phyloP scores from a whole-genome alignment of 2,888 invertebrate genomes.

The Desoria tigrina region DNA sequence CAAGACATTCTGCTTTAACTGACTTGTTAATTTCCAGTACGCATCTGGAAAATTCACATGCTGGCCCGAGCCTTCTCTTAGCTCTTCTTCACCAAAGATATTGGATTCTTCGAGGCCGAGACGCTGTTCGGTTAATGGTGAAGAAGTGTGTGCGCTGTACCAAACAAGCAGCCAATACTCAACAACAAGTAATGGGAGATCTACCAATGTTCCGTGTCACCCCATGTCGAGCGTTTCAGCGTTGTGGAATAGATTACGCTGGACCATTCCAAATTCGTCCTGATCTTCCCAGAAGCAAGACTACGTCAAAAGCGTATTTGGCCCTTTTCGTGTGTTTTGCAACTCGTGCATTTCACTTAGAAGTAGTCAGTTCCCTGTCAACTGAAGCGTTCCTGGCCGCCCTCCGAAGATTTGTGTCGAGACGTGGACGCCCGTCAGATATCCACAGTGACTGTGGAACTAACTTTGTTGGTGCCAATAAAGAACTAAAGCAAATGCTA shows the following conservation, averaged over 20 bases:
- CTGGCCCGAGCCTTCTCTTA: neutral
- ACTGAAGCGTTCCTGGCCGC: too few species aligned
- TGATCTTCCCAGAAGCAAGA: too few species aligned
- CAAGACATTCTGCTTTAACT: neutral
- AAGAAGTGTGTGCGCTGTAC: neutral
- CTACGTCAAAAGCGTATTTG: too few species aligned
- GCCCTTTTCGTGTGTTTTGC: too few species aligned
- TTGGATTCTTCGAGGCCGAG: neutral
- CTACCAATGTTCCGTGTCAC: neutral
- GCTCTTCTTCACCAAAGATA: neutral
- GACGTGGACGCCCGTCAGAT: too few species aligned
- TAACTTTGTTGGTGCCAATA: too few species aligned
- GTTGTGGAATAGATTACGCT: slow-evolving; percentile 1
- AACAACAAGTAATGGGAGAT: neutral
- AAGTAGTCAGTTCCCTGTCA: too few species aligned
- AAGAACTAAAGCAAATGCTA: too few species aligned
- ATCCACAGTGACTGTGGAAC: too few species aligned
- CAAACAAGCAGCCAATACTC: neutral
- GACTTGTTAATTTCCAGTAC: neutral
- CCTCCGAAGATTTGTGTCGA: too few species aligned
- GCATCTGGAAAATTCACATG: neutral
- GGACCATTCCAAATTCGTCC: too few species aligned
- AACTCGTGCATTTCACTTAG: too few species aligned
- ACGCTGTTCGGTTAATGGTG: neutral
- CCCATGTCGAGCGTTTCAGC: neutral